These are phyloP conservation scores for Cossypha caffra DNA, from an alignment of 2,797 vertebrate species.

Conservation along the genomic window DNA sequence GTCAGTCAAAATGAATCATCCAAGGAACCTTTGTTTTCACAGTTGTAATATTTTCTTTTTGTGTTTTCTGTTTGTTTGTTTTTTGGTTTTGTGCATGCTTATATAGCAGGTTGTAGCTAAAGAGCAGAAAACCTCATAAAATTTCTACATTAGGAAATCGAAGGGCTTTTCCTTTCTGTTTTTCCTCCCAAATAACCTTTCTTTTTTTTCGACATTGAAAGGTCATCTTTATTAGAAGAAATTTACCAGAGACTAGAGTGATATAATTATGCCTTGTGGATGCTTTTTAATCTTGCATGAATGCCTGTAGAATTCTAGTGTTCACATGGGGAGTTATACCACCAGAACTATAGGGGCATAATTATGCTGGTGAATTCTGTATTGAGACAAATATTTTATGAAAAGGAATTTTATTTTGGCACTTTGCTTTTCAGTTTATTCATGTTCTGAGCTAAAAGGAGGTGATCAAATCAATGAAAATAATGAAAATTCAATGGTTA, in stretches of 20 bases:
- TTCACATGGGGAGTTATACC: conserved; percentile 24
- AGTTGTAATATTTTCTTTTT: not conserved
- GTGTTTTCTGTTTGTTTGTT: not conserved
- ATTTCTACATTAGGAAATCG: not conserved
- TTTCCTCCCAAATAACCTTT: not conserved
- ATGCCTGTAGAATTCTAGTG: conserved; percentile 16
- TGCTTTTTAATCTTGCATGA: conserved; percentile 53
- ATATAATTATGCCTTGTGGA: conserved; percentile 49
- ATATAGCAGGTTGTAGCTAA: not conserved
- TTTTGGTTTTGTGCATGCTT: not conserved
- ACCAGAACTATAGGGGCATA: not conserved
- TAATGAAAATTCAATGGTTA: conserved; percentile 52
- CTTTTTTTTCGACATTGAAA: not conserved
- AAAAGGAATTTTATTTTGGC: conserved; percentile 42
- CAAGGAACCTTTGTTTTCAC: not conserved
- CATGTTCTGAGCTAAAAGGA: conserved; percentile 15
- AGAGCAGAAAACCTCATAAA: not conserved
- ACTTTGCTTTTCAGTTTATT: conserved; percentile 24
- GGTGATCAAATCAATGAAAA: conserved; percentile 53
- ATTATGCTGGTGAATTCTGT: conserved; percentile 29
- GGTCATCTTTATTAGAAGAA: conserved; percentile 10
- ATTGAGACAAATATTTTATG: conserved; percentile 18
- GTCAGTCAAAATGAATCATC: not conserved
- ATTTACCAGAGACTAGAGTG: conserved; percentile 33
- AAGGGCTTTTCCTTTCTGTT: not conserved